Conservation (phyloP, 2,888 invertebrate species). For the Uloborus plumipes region DNA sequence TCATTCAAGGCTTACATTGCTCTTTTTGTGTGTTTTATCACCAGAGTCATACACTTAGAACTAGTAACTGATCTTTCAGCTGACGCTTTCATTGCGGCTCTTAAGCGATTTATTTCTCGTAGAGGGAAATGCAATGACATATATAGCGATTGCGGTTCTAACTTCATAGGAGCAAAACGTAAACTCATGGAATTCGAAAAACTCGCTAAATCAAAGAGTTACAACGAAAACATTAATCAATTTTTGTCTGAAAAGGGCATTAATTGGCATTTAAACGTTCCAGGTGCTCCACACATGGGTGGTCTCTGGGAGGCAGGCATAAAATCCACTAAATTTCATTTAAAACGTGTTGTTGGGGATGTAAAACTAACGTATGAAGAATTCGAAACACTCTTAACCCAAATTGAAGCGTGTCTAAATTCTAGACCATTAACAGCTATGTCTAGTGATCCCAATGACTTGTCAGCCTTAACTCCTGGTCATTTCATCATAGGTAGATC, state of each 20-base stretch:
- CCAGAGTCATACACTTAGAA: conserved; percentile 17
- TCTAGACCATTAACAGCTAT: no score
- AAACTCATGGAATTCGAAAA: no score
- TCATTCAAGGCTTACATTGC: conserved; percentile 19
- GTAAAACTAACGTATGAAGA: no score
- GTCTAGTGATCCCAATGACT: no score
- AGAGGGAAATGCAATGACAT: conserved; percentile 9
- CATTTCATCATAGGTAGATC: no score
- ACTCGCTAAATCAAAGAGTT: neutral
- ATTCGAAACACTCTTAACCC: no score
- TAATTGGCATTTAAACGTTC: conserved; percentile 6
- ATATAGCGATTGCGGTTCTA: conserved; percentile 13
- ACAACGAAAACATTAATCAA: neutral
- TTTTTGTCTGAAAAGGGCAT: no score
- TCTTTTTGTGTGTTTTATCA: conserved; percentile 20
- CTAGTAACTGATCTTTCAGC: conserved; percentile 13
- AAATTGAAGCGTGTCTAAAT: no score
- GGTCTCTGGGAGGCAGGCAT: conserved; percentile 17
- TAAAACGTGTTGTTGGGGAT: no score
- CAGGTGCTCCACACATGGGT: conserved; percentile 9
- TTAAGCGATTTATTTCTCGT: conserved; percentile 11
- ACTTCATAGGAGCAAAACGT: conserved; percentile 2
- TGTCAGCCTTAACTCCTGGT: no score
- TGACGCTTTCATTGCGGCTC: conserved; percentile 11
- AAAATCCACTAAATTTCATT: conserved; percentile 13